Evolutionary conservation across 2,797 vertebrate species (phyloP), one percentile per base, ranked within the genome.

Genomic region (Epinephelus malabaricus): DNA sequence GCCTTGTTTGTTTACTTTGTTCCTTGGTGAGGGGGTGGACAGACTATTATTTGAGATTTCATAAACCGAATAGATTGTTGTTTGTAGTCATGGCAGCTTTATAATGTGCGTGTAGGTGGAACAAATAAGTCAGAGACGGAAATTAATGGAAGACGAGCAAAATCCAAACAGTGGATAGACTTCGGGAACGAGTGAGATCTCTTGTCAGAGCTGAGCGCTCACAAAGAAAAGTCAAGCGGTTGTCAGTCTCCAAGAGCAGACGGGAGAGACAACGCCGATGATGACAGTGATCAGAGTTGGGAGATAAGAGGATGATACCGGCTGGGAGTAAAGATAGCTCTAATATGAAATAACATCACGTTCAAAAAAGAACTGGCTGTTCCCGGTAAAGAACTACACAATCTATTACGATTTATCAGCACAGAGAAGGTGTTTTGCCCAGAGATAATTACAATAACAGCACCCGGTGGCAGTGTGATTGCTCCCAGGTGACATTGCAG

Each of bases 381-480:
- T 83, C 79, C 58, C 59, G 11, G 68, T 81, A 69, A 86, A 78
- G 73, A 77, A 79, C 66, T 64, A 61, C 71, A 86, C 69, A 83
- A 83, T 86, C 71, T 73, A 78, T 70, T 68, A 76, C 5, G 27
- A 81, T 54, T 77, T 80, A 87, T 86, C 79, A 71, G 76, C 71
- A 68, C 17, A 46, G 70, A 87, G 73, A 81, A 65, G 56, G 64
- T 83, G 81, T 90, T 91, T 78, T 78, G 83, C 84, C 67, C 69
- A 14, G 53, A 91, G 88, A 92, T 92, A 92, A 93, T 93, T 88
- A 88, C 84, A 87, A 89, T 76, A 91, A 86, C 84, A 89, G 80
- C 18, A 76, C 75, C 79, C 87, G 68, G 77, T 82, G 84, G 77
- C 78, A 81, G 63, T 38, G 46, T 79, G 91, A 93, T 90, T 91